These are phyloP conservation scores for Rhinoderma darwinii DNA, from an alignment of 2,113 vertebrate species.

Conservation along the genomic window DNA sequence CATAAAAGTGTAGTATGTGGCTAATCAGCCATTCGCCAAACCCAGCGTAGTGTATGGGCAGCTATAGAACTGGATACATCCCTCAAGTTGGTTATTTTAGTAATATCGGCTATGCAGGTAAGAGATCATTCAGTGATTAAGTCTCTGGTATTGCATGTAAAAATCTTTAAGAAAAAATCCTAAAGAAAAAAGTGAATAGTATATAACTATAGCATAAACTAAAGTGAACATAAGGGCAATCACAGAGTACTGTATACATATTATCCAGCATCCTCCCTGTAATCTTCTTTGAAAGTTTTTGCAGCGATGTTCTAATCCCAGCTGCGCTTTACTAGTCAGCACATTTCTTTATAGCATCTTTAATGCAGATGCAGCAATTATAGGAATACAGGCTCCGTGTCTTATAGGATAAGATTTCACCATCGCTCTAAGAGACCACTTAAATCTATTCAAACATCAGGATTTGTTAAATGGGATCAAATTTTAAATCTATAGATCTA, in stretches of 20 bases:
- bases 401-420: background rate
- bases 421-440: background rate
- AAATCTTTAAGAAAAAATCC: too few relatives aligned
- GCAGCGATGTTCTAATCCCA: background rate
- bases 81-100: background rate
- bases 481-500: too few relatives aligned
- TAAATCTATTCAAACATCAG: background rate
- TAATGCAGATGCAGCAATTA: background rate
- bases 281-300: background rate
- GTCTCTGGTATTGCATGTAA: too few relatives aligned
- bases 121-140: too few relatives aligned
- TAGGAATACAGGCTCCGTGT: background rate
- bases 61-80: background rate
- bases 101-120: too few relatives aligned
- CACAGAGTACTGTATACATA: background rate
- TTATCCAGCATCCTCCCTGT: background rate
- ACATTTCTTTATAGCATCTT: constrained; percentile 11
- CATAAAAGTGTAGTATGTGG: background rate
- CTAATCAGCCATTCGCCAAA: background rate
- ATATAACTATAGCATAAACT: too few relatives aligned
- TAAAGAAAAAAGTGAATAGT: too few relatives aligned
- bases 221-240: too few relatives aligned
- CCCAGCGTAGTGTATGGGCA: background rate
- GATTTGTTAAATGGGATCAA: background rate
- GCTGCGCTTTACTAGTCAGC: background rate